Base-by-base conservation (phyloP, 2,797 vertebrate species). In the Syngnathus rostellatus region DNA sequence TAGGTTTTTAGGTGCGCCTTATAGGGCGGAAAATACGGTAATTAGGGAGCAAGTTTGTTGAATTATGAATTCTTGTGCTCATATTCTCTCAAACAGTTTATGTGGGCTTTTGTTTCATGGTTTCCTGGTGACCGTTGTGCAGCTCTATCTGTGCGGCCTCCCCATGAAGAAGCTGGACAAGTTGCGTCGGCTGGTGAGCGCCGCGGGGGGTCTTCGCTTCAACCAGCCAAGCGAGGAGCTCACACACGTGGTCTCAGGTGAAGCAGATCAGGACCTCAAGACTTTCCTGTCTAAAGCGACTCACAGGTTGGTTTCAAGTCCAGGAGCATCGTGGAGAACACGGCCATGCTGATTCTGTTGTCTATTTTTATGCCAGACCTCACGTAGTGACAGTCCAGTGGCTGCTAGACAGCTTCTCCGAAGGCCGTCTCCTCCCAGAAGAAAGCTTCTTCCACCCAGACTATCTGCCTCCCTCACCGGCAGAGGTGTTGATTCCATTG, bases 121-220 rank as follows among this genome's bases (percentile, higher is more conserved):
- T 39, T 60, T 45, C 67, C 60, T 43, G 2, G 8, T 67, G 5
- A 41, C 65, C 69, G 6, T 71, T 38, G 10, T 61, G 12, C 83
- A 99, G 97, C 89, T 99, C 14, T 98, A 92, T 76, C 88, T 99
- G 6, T 96, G 93, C 62, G 97, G 97, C 43, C 90, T 98, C 78
- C 89, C 91, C 21, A 92, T 87, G 57, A 94, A 93, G 85, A 97
- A 92, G 72, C 62, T 97, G 78, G 96, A 99, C 82, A 97, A 97
- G 78, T 82, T 98, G 74, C 90, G 94, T 55, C 89, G 91, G 12
- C 91, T 98, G 57, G 93, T 99, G 70, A 99, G 96, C 77, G 81
- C 78, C 0, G 93, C 93, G 40, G 97, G 97, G 63, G 97, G 96
- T 37, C 81, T 99, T 81, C 93, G 92, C 68, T 98, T 98, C 82